phyloP scores from a whole-genome alignment of 2,113 vertebrate species.

The Stercorarius parasiticus region DNA sequence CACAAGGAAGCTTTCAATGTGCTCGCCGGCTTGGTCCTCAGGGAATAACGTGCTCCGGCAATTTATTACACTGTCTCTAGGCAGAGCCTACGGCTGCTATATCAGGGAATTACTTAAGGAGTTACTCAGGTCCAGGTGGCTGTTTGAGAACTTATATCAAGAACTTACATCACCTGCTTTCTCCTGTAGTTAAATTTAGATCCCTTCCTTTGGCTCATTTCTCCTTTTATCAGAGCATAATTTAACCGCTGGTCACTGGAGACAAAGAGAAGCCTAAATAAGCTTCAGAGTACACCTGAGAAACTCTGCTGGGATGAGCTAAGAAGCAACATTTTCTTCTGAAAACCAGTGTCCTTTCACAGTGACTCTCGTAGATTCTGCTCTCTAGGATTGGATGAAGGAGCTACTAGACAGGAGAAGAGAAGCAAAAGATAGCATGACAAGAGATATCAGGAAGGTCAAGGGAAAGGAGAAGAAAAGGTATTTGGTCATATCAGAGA shows the following conservation, averaged over 20 bases:
- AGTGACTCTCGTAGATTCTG: not conserved
- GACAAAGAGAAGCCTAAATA: not conserved
- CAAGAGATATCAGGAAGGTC: not conserved
- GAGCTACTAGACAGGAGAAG: not conserved
- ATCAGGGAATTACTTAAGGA: conserved; percentile 56
- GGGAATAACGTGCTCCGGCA: not conserved
- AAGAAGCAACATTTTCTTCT: not conserved
- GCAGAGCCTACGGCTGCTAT: not conserved
- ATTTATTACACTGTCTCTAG: conserved; percentile 50
- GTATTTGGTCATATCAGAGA: not conserved
- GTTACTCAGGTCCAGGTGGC: conserved; percentile 49
- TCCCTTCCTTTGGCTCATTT: conserved; percentile 16
- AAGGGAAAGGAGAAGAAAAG: not conserved
- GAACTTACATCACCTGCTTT: conserved; percentile 49
- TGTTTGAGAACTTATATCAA: conserved; percentile 27
- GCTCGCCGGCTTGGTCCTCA: not conserved
- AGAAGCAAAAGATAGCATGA: not conserved
- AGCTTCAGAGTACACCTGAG: not conserved
- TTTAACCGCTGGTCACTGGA: not conserved
- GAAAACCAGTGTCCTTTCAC: not conserved
- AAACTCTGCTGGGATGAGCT: not conserved
- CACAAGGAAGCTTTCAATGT: not conserved
- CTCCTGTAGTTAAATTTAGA: conserved; percentile 35
- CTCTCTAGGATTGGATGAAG: not conserved
- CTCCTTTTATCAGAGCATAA: conserved; percentile 4